phyloP scores from a whole-genome alignment of 2,797 vertebrate species.

The Chaetophractus vellerosus region DNA sequence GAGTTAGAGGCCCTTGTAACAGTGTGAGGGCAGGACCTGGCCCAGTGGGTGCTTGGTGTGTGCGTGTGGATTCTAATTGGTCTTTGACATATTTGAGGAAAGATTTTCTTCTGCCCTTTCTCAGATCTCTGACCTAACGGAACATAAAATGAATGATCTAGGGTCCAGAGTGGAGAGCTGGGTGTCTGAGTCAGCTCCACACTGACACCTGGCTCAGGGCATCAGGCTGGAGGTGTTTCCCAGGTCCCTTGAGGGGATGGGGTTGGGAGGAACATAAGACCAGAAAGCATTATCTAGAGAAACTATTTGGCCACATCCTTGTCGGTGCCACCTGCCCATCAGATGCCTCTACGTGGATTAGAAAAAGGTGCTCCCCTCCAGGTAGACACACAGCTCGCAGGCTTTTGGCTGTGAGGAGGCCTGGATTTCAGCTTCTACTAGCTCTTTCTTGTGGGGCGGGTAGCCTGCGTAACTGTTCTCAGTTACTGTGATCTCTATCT shows the following conservation, averaged over 20 bases:
- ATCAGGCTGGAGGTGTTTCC: neutral
- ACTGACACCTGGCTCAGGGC: neutral
- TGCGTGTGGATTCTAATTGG: neutral
- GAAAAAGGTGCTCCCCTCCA: neutral
- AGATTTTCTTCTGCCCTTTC: neutral
- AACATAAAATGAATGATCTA: neutral
- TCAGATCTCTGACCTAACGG: conserved; percentile 25
- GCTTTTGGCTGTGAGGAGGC: neutral
- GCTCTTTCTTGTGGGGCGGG: neutral
- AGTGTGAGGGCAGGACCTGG: neutral
- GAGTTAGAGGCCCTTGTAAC: neutral
- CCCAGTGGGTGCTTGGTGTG: neutral
- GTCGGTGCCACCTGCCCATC: neutral
- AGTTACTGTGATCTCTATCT: neutral
- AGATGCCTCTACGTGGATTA: conserved; percentile 5
- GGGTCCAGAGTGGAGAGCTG: neutral
- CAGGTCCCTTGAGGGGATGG: neutral
- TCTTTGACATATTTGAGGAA: conserved; percentile 33
- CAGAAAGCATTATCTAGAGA: neutral
- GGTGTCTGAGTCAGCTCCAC: neutral
- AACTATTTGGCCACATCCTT: neutral
- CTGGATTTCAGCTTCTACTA: neutral
- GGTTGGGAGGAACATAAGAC: neutral
- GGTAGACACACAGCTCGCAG: neutral
- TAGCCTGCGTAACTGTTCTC: neutral